These are phyloP conservation scores for Ochotona curzoniae DNA, from an alignment of 2,113 vertebrate species.

Conservation along the genomic window DNA sequence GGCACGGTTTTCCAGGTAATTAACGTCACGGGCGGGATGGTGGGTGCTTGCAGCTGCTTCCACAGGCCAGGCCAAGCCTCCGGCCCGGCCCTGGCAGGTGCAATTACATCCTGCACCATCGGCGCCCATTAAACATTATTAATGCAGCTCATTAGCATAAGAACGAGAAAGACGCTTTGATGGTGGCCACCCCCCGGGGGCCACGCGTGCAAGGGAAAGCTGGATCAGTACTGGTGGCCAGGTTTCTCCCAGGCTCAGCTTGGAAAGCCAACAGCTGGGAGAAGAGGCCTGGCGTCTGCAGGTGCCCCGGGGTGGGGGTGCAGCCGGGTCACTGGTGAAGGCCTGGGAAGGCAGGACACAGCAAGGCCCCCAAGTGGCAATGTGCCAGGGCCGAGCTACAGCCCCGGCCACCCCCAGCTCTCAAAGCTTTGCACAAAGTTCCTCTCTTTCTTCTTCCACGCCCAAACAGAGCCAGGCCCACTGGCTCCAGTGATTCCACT, in stretches of 20 bases:
- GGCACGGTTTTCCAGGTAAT: conserved; percentile 85
- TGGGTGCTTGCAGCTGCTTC: conserved; percentile 84
- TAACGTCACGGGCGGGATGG: conserved; percentile 84
- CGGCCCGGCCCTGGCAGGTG: conserved; percentile 86
- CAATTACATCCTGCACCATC: conserved; percentile 84
- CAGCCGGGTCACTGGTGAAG: too few species aligned
- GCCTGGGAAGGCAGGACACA: too few species aligned
- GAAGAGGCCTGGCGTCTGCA: too few species aligned
- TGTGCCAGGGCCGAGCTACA: too few species aligned
- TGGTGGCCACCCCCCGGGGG: conserved; percentile 78
- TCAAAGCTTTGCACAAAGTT: not conserved
- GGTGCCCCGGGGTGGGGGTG: too few species aligned
- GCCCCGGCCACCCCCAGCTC: too few species aligned
- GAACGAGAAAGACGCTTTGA: conserved; percentile 84
- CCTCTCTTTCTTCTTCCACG: not conserved
- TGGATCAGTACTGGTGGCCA: too few species aligned
- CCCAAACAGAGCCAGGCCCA: too few species aligned
- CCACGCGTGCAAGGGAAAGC: not conserved
- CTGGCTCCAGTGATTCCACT: not conserved
- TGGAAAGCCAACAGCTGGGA: too few species aligned
- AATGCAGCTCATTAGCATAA: conserved; percentile 88
- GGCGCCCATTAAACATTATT: conserved; percentile 87
- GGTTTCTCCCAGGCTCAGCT: too few species aligned
- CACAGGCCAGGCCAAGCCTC: conserved; percentile 83
- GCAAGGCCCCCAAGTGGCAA: too few species aligned